Evolutionary conservation across 1,140 invertebrate genomes (phyloP), one percentile per base, ranked within the genome.

Genomic region (Euura saliciscinereae): DNA sequence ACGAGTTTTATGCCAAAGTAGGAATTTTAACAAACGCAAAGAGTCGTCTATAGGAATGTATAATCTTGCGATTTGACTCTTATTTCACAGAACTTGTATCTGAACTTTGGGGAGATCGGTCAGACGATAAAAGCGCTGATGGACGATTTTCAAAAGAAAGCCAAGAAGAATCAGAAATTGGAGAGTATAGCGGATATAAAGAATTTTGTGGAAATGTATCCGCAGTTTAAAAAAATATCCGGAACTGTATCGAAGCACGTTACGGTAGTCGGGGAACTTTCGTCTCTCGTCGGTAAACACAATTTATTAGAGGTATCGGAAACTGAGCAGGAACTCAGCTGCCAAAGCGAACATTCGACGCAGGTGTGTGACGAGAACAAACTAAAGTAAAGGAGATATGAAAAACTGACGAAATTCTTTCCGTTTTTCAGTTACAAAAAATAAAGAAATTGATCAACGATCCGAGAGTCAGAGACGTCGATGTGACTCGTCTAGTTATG

Each of bases 131-230:
- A 99, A 87, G 91, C 94, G 65, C 88, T 99, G 44, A 99, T 99
- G 95, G 98, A 99, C 70, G 97, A 99, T 77, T 99, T 99, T 88
- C 98, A 99, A 87, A 93, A 91, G 76, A 98, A 98, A 88, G 96
- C 97, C 2, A 96, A 99, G 83, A 96, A 95, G 80, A 94, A 96
- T 77, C 96, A 99, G 82, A 99, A 99, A 90, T 94, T 99, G 3
- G 98, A 99, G 89, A 98, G 96, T 75, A 99, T 99, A 79, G 91
- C 93, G 0, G 98, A 99, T 84, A 99, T 99, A 98, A 99, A 99
- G 89, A 94, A 93, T 79, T 99, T 99, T 89, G 96, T 99, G 8
- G 98, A 99, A 84, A 95, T 95, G 11, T 99, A 99, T 91, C 98
- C 98, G 0, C 93, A 99, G 77, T 99, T 99, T 83, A 99, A 99